Base-by-base conservation (phyloP, 2,888 invertebrate genomes). In the Gasteruption jaculator region DNA sequence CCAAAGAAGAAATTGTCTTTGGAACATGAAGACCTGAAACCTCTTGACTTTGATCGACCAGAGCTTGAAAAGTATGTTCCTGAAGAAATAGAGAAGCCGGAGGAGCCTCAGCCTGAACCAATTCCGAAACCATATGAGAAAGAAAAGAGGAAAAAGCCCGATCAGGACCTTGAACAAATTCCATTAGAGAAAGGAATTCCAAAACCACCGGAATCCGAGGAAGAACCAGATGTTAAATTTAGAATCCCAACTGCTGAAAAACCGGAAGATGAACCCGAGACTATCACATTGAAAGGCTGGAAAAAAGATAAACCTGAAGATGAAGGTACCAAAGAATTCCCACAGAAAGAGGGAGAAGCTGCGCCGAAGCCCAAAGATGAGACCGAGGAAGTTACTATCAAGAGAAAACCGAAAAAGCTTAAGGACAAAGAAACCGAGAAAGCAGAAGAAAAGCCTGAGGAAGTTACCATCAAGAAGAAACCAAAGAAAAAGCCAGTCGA, bases 391-490 rank as follows among this genome's bases (percentile, higher is more conserved):
- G 56, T 53, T 30, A 47, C 49, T 14, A 40, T 53, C 25, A 46
- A 52, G 49, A 44, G 50, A 31, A 53, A 60, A 53, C 30, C 26
- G 18, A 58, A 52, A 38, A 32, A 44, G 3, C 53, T 38, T 49
- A 56, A 41, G 45, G 52, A 30, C n/a, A 57, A 42, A 50, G n/a
- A n/a, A n/a, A n/a, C n/a, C n/a, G n/a, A n/a, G n/a, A n/a, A n/a
- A 49, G 73, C 73, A 27, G 72, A 74, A 54, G 72, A 75, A 54
- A 66, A 73, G 33, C 72, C 71, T n/a, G 42, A 48, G 21, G 50
- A 68, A 10, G 72, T 73, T 55, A 45, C 19, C 2, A 38, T 39
- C 54, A 64, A 51, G 60, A 68, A 53, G 50, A 57, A 43, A 43
- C 53, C 36, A 57, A 68, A 56, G 26, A 39, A 52, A 57, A 59